Conservation (phyloP, 2,888 invertebrate species). For the Ophonus ardosiacus region DNA sequence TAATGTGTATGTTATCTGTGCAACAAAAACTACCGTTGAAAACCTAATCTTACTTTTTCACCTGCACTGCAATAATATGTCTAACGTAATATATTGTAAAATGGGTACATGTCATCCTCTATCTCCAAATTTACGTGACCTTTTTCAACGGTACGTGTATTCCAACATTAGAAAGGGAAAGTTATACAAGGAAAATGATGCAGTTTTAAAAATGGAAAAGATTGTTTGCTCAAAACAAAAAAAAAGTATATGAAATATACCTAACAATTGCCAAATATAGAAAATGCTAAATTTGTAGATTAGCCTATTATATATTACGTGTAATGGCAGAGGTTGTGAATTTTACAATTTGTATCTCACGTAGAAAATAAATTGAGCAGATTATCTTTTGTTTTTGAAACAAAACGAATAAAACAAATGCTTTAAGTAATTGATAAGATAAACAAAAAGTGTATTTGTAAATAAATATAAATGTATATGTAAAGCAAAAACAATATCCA, state of each 20-base stretch:
- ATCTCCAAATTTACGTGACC: slow-evolving; percentile 22
- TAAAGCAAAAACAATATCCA: slow-evolving; percentile 56
- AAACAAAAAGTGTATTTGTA: slow-evolving; percentile 60
- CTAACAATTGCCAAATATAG: slow-evolving; percentile 59
- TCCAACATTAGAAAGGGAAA: slow-evolving; percentile 17
- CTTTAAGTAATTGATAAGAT: slow-evolving; percentile 71
- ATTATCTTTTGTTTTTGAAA: slow-evolving; percentile 63
- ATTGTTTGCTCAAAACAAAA: slow-evolving; percentile 64
- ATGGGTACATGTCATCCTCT: slow-evolving; percentile 42
- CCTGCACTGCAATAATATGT: slow-evolving; percentile 35
- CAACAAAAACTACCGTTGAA: slow-evolving; percentile 53
- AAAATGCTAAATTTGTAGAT: slow-evolving; percentile 54
- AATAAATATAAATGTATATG: slow-evolving; percentile 62
- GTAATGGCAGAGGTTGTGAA: slow-evolving; percentile 63
- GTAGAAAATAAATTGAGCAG: slow-evolving; percentile 63
- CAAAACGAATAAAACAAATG: slow-evolving; percentile 70
- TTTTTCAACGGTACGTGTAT: slow-evolving; percentile 56
- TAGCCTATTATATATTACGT: slow-evolving; percentile 60
- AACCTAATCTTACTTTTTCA: slow-evolving; percentile 31
- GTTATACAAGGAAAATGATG: slow-evolving; percentile 57
- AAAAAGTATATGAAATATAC: slow-evolving; percentile 43
- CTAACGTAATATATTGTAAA: slow-evolving; percentile 10
- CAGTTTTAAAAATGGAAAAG: slow-evolving; percentile 62
- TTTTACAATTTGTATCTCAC: slow-evolving; percentile 62
- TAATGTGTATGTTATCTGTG: slow-evolving; percentile 40